Base-by-base conservation (phyloP, 1,140 invertebrate species). In the Antheraea mylitta region DNA sequence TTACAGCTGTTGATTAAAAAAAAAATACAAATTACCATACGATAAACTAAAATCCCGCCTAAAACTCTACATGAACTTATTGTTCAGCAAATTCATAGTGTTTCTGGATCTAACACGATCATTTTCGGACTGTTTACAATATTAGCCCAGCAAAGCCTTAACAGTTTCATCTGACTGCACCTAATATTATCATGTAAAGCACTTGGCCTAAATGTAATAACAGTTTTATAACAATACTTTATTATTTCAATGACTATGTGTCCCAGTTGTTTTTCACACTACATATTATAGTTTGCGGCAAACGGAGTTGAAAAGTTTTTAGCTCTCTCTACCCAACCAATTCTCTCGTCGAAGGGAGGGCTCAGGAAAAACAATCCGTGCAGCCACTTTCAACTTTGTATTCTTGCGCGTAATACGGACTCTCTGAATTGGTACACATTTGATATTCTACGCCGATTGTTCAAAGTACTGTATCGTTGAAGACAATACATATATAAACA, bases 331-430 rank as follows among this genome's bases (percentile, higher is more conserved):
- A 36, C 18, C 19, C 19, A 30, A n/a, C 18, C 60, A 61, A 61
- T 61, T 22, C 60, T 36, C 60, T 61, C 60, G 11, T 18, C 9
- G 60, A 22, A 11, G 60, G 60, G 16, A 61, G 58, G n/a, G 45
- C 45, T 53, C 60, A 36, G 22, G 30, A 22, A 61, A 61, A 61
- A 61, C 19, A 61, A 61, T 61, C 60, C n/a, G 22, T 36, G 60
- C 30, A n/a, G 19, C 60, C 19, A 30, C 18, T 61, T 30, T 36
- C 60, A 61, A 61, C 60, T 22, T 61, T 61, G 19, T 61, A 61
- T 61, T 30, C 18, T 30, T 9, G 18, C 60, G 8, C 19, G 45
- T 53, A 53, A 10, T 53, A 53, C 13, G 45, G 45, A 16, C 16
- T 53, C 13, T 53, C 13, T 53, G 11, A 53, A 53, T 53, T 53